Evolutionary conservation across 2,797 vertebrate genomes (phyloP).

Genomic region (Squalus acanthias): DNA sequence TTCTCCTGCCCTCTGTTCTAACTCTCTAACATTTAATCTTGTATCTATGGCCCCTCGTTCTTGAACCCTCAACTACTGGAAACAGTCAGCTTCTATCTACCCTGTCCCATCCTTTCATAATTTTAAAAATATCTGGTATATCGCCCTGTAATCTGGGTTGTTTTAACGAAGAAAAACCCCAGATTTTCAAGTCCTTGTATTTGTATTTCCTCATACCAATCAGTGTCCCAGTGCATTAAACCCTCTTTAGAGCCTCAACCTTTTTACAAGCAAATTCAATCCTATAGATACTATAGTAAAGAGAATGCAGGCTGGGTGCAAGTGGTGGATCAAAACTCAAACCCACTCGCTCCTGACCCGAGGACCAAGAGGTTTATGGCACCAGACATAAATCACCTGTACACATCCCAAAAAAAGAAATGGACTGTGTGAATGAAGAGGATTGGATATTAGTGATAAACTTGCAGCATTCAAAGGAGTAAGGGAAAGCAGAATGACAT

Average conservation of each 20-base stretch:
- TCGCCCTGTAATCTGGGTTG: too few relatives aligned
- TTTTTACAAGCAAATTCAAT: background rate
- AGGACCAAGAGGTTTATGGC: background rate
- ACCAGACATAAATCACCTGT: background rate
- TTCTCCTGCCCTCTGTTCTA: background rate
- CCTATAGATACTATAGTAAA: background rate
- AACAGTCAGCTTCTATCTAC: background rate
- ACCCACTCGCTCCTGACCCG: background rate
- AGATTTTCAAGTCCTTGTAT: too few relatives aligned
- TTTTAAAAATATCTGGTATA: background rate
- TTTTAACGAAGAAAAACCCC: too few relatives aligned
- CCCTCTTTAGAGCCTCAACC: background rate
- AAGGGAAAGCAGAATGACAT: background rate
- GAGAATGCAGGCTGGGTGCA: background rate
- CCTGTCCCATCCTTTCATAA: too few relatives aligned
- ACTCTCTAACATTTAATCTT: background rate
- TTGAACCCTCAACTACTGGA: background rate
- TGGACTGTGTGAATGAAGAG: background rate
- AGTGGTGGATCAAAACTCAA: background rate
- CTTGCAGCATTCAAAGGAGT: background rate
- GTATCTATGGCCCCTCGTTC: background rate
- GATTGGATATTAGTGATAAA: background rate
- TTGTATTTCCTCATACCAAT: too few relatives aligned
- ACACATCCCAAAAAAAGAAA: background rate
- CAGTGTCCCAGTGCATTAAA: too few relatives aligned